These are phyloP conservation scores for Calliphora vomitoria DNA, from an alignment of 2,888 invertebrate genomes.

Conservation along the genomic window DNA sequence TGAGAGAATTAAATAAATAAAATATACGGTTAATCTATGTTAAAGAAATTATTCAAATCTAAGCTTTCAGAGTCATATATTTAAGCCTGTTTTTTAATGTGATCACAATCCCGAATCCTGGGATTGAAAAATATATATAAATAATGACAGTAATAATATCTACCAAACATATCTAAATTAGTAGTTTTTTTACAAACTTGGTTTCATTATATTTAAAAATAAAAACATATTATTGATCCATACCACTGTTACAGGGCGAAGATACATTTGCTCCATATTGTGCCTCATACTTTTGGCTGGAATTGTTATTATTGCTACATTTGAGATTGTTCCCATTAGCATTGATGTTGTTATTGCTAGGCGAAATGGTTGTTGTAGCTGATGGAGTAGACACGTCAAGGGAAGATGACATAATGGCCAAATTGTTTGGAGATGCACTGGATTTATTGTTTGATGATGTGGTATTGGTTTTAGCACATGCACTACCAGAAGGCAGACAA, in stretches of 20 bases:
- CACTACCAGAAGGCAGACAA: conserved; percentile 46
- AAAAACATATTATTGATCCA: background rate
- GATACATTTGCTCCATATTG: conserved; percentile 48
- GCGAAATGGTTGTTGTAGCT: conserved; percentile 23
- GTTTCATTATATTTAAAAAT: too few relatives aligned
- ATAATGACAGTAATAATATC: too few relatives aligned
- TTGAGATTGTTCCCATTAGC: conserved; percentile 42
- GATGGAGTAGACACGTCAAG: conserved; percentile 51
- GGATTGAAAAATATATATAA: too few relatives aligned
- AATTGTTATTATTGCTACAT: conserved; percentile 46
- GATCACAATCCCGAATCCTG: too few relatives aligned
- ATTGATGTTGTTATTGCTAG: conserved; percentile 26
- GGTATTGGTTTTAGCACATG: conserved; percentile 15
- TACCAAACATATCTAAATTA: too few relatives aligned
- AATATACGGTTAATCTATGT: too few relatives aligned
- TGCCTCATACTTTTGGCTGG: conserved; percentile 49
- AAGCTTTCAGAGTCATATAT: too few relatives aligned
- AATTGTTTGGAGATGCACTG: conserved; percentile 29
- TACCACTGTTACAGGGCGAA: conserved; percentile 63
- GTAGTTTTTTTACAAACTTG: too few relatives aligned
- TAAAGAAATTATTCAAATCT: too few relatives aligned
- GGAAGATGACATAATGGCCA: conserved; percentile 60
- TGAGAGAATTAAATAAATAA: too few relatives aligned
- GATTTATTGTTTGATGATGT: conserved; percentile 24
- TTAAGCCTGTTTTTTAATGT: too few relatives aligned